These are phyloP conservation scores for Parazoanthus swiftii DNA, from an alignment of 92 coral and sea anemone species.

Conservation along the genomic window DNA sequence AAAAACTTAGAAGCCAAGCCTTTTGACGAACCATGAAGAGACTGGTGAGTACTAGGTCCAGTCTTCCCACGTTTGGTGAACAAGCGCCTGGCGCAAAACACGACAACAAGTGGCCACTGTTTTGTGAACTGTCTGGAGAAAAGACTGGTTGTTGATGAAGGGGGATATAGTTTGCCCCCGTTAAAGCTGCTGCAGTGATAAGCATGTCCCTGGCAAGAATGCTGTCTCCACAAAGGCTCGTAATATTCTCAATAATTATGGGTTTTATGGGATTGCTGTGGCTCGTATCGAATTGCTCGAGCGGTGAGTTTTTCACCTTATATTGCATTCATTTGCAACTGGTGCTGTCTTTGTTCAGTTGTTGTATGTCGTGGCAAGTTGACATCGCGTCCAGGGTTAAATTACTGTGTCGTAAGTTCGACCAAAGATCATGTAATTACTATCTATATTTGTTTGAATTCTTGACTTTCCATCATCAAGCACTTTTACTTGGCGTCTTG, in stretches of 20 bases:
- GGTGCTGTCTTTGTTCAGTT: background rate
- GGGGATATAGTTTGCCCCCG: background rate
- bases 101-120: conserved; percentile 36
- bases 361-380: background rate
- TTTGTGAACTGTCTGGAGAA: background rate
- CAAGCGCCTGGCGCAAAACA: conserved; percentile 49
- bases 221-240: conserved; percentile 60
- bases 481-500: too few relatives aligned
- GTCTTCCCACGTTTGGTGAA: conserved; percentile 13
- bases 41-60: conserved; percentile 6
- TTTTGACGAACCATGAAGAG: background rate
- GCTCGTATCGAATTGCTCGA: conserved; percentile 59
- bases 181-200: background rate
- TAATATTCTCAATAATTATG: conserved; percentile 47
- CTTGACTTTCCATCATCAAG: too few relatives aligned
- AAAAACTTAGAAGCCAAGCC: conserved; percentile 12
- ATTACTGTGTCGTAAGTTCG: too few relatives aligned
- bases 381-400: too few relatives aligned
- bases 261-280: conserved; percentile 60
- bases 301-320: conserved; percentile 37
- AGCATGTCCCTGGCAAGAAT: conserved; percentile 21
- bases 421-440: too few relatives aligned
- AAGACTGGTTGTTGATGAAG: conserved; percentile 3
- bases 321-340: background rate
- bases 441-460: too few relatives aligned